Conservation (phyloP, 2,113 vertebrate genomes). For the Ceyx melanurus region DNA sequence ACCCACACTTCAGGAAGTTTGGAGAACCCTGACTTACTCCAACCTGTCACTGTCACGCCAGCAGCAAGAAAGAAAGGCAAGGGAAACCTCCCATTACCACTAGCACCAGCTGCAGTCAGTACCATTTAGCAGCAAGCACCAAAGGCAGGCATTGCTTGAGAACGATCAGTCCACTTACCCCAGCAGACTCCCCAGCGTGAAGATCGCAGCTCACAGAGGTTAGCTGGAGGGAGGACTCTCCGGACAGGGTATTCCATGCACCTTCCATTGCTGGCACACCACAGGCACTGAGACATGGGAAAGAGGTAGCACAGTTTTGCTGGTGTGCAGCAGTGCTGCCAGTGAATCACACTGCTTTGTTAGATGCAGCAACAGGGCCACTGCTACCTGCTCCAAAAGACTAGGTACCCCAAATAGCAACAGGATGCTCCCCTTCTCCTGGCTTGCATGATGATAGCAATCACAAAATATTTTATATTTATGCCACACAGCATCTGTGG, state of each 20-base stretch:
- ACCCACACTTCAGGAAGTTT: neutral
- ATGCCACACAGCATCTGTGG: neutral
- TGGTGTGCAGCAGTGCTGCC: fast-evolving
- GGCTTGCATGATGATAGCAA: neutral
- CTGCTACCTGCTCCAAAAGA: fast-evolving
- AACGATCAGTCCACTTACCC: slow-evolving; percentile 77
- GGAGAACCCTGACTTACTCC: neutral
- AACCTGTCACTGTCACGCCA: neutral
- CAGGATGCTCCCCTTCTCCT: neutral
- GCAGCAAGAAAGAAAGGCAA: neutral
- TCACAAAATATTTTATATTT: neutral
- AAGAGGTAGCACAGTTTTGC: neutral
- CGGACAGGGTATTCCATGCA: slow-evolving; percentile 86
- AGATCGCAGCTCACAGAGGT: slow-evolving; percentile 82
- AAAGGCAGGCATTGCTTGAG: neutral
- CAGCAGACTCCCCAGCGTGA: slow-evolving; percentile 95
- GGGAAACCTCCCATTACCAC: neutral
- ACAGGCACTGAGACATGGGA: slow-evolving; percentile 84
- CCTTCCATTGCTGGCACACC: slow-evolving; percentile 81
- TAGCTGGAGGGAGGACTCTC: slow-evolving; percentile 81
- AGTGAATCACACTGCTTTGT: fast-evolving
- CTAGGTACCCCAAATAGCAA: neutral
- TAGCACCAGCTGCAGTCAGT: fast-evolving
- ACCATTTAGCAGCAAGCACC: neutral
- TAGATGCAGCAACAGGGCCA: neutral